Conservation (phyloP, 2,888 invertebrate species). For the Drosophila borealis region DNA sequence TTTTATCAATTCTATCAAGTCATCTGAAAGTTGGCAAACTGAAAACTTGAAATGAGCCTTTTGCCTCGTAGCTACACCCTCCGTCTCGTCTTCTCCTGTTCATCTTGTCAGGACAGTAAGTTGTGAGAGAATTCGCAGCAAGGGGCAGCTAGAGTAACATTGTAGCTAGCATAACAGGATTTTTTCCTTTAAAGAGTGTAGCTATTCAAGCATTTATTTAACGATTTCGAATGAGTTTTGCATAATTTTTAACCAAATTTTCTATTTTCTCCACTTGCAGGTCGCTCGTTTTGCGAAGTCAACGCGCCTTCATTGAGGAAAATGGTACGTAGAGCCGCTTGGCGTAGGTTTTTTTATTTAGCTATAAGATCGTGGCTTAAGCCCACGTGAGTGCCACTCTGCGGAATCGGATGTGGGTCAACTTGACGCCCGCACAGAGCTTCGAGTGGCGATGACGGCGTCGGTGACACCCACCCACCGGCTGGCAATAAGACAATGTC, state of each 20-base stretch:
- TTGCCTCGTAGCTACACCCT: too few species aligned
- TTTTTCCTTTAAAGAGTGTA: neutral
- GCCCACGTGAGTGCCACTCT: conserved; percentile 63
- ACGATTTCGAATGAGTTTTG: neutral
- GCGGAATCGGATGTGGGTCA: conserved; percentile 70
- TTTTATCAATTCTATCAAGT: too few species aligned
- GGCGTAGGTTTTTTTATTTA: conserved; percentile 55
- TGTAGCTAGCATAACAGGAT: too few species aligned
- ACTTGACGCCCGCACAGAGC: conserved; percentile 70
- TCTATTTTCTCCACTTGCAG: conserved; percentile 66
- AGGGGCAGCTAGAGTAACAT: too few species aligned
- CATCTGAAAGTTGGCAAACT: too few species aligned
- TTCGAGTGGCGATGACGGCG: conserved; percentile 16
- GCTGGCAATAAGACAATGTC: conserved; percentile 17
- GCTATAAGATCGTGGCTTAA: conserved; percentile 52
- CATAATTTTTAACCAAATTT: conserved; percentile 22
- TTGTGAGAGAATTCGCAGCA: too few species aligned
- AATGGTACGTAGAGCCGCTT: conserved; percentile 80
- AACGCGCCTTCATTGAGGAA: conserved; percentile 83
- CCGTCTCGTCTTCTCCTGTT: too few species aligned
- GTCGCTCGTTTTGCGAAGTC: conserved; percentile 84
- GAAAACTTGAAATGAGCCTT: too few species aligned
- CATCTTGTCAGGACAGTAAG: too few species aligned
- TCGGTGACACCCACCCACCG: conserved; percentile 36
- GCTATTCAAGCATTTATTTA: neutral